Evolutionary conservation across 2,797 vertebrate species (phyloP).

Genomic region (Rhinogobio ventralis): DNA sequence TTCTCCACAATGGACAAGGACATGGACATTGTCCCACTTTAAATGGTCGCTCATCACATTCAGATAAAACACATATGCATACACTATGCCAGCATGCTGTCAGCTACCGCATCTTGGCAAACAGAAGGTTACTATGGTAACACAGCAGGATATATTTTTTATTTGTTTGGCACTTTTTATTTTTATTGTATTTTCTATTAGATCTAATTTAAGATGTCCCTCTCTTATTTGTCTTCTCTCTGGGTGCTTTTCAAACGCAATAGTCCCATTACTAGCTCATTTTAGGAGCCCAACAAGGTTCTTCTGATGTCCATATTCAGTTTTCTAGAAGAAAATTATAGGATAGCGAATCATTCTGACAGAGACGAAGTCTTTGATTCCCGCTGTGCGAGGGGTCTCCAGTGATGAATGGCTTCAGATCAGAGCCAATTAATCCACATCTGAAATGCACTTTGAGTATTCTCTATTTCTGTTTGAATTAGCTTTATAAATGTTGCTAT

Average conservation of each 20-base stretch:
- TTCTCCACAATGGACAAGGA: slow-evolving; percentile 16
- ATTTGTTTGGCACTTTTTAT: slow-evolving; percentile 17
- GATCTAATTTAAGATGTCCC: slow-evolving; percentile 48
- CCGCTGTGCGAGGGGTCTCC: slow-evolving; percentile 17
- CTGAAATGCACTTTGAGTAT: slow-evolving; percentile 31
- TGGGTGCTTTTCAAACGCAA: slow-evolving; percentile 22
- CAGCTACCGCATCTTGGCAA: slow-evolving; percentile 23
- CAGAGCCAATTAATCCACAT: slow-evolving; percentile 46
- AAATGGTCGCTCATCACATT: neutral
- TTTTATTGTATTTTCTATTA: slow-evolving; percentile 44
- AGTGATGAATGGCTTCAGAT: slow-evolving; percentile 22
- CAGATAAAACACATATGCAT: neutral
- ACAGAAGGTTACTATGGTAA: slow-evolving; percentile 36
- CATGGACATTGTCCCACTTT: neutral
- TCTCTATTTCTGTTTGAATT: slow-evolving; percentile 16
- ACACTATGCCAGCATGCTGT: neutral
- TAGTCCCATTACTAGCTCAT: slow-evolving; percentile 19
- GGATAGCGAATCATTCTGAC: slow-evolving; percentile 33
- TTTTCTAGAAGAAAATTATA: slow-evolving; percentile 24
- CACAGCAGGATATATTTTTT: slow-evolving; percentile 35
- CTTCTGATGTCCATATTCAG: slow-evolving; percentile 47
- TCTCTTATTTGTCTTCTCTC: neutral
- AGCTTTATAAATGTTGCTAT: slow-evolving; percentile 37
- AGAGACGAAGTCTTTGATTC: slow-evolving; percentile 40
- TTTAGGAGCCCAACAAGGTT: slow-evolving; percentile 9